Base-by-base conservation (phyloP, 2,113 vertebrate genomes). In the Actinemys pallida region DNA sequence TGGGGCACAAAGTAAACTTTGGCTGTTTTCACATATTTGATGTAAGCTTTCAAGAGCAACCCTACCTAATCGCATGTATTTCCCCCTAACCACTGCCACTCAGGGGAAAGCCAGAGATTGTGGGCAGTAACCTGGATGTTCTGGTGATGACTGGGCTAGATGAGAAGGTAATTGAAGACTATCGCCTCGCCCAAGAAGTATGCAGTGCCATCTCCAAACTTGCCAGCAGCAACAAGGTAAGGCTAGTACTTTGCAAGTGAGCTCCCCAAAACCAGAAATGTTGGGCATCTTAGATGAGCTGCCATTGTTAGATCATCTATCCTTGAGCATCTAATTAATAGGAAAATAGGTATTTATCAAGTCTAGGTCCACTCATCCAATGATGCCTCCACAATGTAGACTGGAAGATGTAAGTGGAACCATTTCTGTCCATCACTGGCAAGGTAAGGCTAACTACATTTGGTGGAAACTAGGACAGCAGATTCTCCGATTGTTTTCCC, bases 81-180 rank as follows among this genome's bases (percentile, higher is more conserved):
- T 84, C 52, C 42, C 6, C 49, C 53, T 9, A 1, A 3, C 87
- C 79, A 39, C 27, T 97, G 96, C 39, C 42, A 54, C 83, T 88
- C 54, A 99, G 99, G 92, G 98, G 99, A 65, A 99, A 99, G 88
- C 98, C 99, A 86, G 99, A 99, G 96, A 99, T 99, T 86, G 98
- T 99, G 72, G 98, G 99, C 9, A 99, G 99, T 98, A 99, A 99
- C 96, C 96, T 99, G 97, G 99, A 99, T 81, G 98, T 99, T 3
- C 98, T 99, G 94, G 98, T 99, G 90, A 98, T 98, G 6, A 97
- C 98, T 47, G 99, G 98, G 31, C 97, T 99, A 81, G 98, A 98
- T 12, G 99, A 99, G 88, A 99, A 98, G 81, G 98, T 95, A 47
- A 98, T 98, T 13, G 99, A 98, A 92, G 99, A 99, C 96, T 99